Evolutionary conservation across 2,888 invertebrate genomes (phyloP), one percentile per base, ranked within the genome.

Genomic region (Axea sp.): DNA sequence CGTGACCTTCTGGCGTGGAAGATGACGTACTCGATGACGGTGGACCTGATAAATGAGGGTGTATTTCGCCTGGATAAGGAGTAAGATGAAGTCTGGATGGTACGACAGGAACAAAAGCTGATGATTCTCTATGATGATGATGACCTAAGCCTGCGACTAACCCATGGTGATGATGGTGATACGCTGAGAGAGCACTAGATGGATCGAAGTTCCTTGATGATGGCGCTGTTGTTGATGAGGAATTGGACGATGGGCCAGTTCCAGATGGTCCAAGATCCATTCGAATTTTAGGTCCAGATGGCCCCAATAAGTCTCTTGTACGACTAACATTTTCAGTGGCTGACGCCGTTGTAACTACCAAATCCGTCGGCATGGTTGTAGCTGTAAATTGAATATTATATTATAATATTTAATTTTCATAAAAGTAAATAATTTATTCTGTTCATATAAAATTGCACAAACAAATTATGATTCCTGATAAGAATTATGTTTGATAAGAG

Each of bases 71-170:
- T 0, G 93, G 91, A 81, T 93, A 94, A 19, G 94, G 90, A 11
- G 93, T 92, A 15, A 93, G 91, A 75, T 94, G 93, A 81, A 95
- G 90, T 80, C 95, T 90, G 33, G 94, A 93, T 6, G 96, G 96
- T 62, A 96, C 93, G 51, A 96, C 96, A 22, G 96, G 95, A 49
- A 95, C 95, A 87, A 96, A 96, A 0, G 96, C 96, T 7, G 95
- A 95, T 4, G 93, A 91, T 88, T 95, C 95, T 33, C 94, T 90
- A 84, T 94, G 94, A 47, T 92, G 90, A 49, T 89, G 89, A 79
- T 84, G 78, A 60, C 84, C 85, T 22, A 85, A 76, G 17, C 84
- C 81, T 3, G 83, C 80, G 3, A 84, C 85, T 37, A 85, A 76
- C 22, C 82, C 81, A 67, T 84, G 85, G 88, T 88, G 89, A 82